Evolutionary conservation across 2,113 vertebrate species (phyloP).

Genomic region (Hyaena hyaena): DNA sequence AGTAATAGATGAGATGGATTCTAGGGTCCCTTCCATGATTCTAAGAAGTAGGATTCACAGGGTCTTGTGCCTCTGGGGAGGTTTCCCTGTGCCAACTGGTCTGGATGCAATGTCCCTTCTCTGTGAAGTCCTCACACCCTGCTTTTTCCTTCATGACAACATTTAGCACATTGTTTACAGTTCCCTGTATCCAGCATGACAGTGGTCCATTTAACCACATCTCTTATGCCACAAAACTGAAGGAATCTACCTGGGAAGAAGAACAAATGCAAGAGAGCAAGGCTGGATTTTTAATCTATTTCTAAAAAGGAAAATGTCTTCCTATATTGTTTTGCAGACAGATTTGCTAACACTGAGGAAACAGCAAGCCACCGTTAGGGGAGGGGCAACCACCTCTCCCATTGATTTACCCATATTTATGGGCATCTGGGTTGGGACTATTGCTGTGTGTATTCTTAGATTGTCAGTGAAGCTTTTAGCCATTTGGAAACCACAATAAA

Average conservation of each 20-base stretch:
- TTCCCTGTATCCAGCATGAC: background rate
- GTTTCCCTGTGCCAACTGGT: background rate
- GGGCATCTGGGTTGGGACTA: constrained; percentile 65
- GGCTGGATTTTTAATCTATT: background rate
- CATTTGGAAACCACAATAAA: constrained; percentile 54
- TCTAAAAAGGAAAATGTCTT: background rate
- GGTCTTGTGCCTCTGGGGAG: background rate
- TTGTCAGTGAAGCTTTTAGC: background rate
- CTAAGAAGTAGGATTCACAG: background rate
- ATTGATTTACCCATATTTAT: constrained; percentile 46
- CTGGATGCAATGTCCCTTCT: background rate
- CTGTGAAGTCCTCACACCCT: background rate
- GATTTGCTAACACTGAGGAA: constrained; percentile 25
- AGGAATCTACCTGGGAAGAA: constrained; percentile 5
- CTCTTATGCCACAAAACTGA: background rate
- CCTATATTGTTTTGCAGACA: constrained; percentile 28
- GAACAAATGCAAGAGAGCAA: constrained; percentile 5
- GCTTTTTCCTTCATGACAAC: background rate
- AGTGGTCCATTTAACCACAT: background rate
- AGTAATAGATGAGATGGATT: background rate
- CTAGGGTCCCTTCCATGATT: background rate
- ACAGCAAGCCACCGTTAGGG: background rate
- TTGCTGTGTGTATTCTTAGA: constrained; percentile 42
- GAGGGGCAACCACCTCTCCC: background rate
- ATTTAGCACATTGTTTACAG: background rate